Base-by-base conservation (phyloP, 2,797 vertebrate species). In the Chloroceryle inda region DNA sequence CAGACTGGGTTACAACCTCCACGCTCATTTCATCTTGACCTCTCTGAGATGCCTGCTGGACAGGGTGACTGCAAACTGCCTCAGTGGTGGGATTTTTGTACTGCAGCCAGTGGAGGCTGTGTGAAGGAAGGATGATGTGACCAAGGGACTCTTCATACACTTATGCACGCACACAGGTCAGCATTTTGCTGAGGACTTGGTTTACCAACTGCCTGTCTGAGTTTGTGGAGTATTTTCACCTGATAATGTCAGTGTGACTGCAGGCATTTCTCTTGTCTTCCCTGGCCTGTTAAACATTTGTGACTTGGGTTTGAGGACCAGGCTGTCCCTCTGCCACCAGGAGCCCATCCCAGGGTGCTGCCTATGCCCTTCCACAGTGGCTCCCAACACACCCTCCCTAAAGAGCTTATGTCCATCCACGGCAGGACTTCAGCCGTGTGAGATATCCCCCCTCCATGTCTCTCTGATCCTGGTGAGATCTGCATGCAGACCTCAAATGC, bases 1-100 rank as follows among this genome's bases (percentile, higher is more conserved):
- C 74, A 40, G 24, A 11, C 0, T 50, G 18, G 9, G 7, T 74
- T 94, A 37, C 15, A 45, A 14, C 29, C 33, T 62, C n/a, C 4
- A 0, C 15, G 9, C 18, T 71, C 13, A 0, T 55, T 58, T 31
- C 0, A 0, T 40, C 44, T 29, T 67, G 61, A 50, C 21, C 7
- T 71, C 35, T 38, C 42, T 23, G 44, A 47, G 37, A 6, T 23
- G 56, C 2, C 22, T 10, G 7, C 6, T 85, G 79, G 10, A 17
- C 24, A 67, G 5, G 10, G 16, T 17, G 38, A 31, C 33, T 52
- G 4, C 0, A 1, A 73, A 29, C 33, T 44, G 24, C 55, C 67
- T 37, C 23, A 37, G 9, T 22, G 73, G 12, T 33, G 53, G 10
- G 23, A 23, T 13, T 67, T 20, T n/a, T 12, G 14, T n/a, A 4